These are phyloP conservation scores for Isichthys henryi DNA, from an alignment of 2,113 vertebrate species.

Conservation along the genomic window DNA sequence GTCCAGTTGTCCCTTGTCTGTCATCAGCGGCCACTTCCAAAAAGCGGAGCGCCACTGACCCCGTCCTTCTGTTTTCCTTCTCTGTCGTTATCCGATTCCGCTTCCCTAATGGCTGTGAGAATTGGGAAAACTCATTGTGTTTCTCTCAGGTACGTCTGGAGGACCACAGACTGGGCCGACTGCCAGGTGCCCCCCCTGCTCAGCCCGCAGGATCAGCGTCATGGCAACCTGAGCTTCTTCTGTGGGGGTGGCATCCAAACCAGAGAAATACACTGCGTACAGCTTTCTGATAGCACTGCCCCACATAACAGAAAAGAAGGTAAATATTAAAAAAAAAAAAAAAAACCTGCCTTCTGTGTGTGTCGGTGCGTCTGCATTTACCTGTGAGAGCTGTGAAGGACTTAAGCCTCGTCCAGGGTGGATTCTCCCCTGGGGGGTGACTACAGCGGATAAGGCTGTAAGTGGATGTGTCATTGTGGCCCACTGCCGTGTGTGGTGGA, in stretches of 20 bases:
- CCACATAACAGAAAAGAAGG: conserved; percentile 70
- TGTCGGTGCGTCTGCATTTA: background rate
- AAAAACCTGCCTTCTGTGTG: background rate
- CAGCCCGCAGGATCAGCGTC: conserved; percentile 63
- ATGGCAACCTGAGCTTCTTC: conserved; percentile 48
- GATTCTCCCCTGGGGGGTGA: background rate
- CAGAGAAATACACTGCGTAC: conserved; percentile 80
- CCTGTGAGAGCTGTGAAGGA: background rate
- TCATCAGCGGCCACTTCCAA: background rate
- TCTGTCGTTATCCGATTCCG: background rate
- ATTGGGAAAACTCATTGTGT: background rate
- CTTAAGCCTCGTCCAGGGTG: background rate
- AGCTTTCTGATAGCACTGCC: conserved; percentile 48
- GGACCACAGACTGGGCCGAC: conserved; percentile 79
- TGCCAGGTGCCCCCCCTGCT: conserved; percentile 75
- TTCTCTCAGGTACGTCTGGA: conserved; percentile 78
- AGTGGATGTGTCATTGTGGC: background rate
- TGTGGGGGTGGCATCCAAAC: conserved; percentile 89
- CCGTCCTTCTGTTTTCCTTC: background rate
- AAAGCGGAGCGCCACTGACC: background rate
- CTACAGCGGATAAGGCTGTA: background rate
- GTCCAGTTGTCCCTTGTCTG: background rate
- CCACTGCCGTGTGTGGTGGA: background rate
- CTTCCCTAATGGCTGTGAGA: background rate
- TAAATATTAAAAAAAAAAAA: conserved; percentile 34